Base-by-base conservation (phyloP, 2,797 vertebrate genomes). In the Enteromius anoplus region DNA sequence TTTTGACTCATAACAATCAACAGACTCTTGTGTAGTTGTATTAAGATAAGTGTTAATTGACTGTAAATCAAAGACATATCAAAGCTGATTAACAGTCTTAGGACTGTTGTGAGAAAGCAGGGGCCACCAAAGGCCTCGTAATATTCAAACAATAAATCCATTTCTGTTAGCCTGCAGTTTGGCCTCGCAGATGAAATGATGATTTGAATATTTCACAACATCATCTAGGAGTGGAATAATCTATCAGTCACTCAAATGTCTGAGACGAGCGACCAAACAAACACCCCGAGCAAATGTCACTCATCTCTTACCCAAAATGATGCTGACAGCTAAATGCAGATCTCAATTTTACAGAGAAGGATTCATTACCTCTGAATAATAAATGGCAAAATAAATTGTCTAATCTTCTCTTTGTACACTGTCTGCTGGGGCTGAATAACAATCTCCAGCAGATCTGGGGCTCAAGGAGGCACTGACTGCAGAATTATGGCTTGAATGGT, bases 301-400 rank as follows among this genome's bases (percentile, higher is more conserved):
- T 95, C 94, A 94, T 90, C 87, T 89, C 88, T 92, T 90, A 92
- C 79, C 85, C 88, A 93, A 95, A 95, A 90, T 92, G 92, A 88
- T 92, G 89, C 89, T 94, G 94, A 93, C 94, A 95, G 93, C 88
- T 92, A 94, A 94, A 94, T 92, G 92, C 87, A 93, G 88, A 93
- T 89, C 90, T 92, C 90, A 88, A 83, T 92, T 93, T 92, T 93
- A 89, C 88, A 88, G 87, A 89, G 47, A 84, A 92, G 89, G 92
- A 93, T 92, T 90, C 90, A 93, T 94, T 93, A 92, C 91, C 91
- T 91, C 87, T 90, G 90, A 94, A 93, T 93, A 93, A 92, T 92
- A 92, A 91, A 93, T 93, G 86, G 75, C 81, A 86, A 91, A 92
- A 92, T 90, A 92, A 90, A 93, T 89, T 88, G 88, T 91, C 90